phyloP scores from a whole-genome alignment of 2,113 vertebrate species.

The Nannobrachium achirus region DNA sequence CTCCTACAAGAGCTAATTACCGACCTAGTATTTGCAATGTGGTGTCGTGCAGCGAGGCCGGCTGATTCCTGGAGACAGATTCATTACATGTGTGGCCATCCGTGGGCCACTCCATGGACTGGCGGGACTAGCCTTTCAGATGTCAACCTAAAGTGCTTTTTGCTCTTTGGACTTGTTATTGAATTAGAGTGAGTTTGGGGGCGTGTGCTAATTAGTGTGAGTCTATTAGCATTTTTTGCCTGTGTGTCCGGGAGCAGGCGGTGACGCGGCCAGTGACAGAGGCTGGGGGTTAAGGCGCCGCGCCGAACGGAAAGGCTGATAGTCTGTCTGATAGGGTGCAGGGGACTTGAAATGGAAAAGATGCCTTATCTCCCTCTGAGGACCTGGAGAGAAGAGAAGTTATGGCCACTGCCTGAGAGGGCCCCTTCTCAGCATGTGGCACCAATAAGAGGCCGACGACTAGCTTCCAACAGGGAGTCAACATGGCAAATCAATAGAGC shows the following conservation, averaged over 20 bases:
- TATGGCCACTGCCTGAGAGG: slow-evolving; percentile 35
- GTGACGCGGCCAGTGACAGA: slow-evolving; percentile 12
- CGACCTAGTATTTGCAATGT: slow-evolving; percentile 77
- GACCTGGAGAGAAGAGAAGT: slow-evolving; percentile 30
- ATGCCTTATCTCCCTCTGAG: slow-evolving; percentile 10
- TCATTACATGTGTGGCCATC: slow-evolving; percentile 74
- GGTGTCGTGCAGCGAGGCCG: slow-evolving; percentile 66
- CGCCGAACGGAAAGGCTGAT: background rate
- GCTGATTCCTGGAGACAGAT: slow-evolving; percentile 68
- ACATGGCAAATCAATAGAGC: slow-evolving; percentile 50
- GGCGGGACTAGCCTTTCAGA: slow-evolving; percentile 63
- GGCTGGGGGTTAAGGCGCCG: slow-evolving; percentile 30
- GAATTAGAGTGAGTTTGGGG: slow-evolving; percentile 70
- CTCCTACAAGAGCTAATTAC: slow-evolving; percentile 70
- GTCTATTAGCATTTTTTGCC: slow-evolving; percentile 47
- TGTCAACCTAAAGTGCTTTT: slow-evolving; percentile 58
- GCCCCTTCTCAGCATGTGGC: slow-evolving; percentile 62
- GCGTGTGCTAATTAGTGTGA: slow-evolving; percentile 72
- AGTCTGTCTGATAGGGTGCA: slow-evolving; percentile 4
- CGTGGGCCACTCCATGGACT: slow-evolving; percentile 54
- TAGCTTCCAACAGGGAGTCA: slow-evolving; percentile 49
- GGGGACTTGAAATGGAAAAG: slow-evolving; percentile 12
- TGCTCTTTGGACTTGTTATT: slow-evolving; percentile 71
- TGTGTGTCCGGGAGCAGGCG: slow-evolving; percentile 44
- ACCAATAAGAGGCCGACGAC: slow-evolving; percentile 59